Evolutionary conservation across 2,888 invertebrate species (phyloP), one percentile per base, ranked within the genome.

Genomic region (Rhagium mordax): DNA sequence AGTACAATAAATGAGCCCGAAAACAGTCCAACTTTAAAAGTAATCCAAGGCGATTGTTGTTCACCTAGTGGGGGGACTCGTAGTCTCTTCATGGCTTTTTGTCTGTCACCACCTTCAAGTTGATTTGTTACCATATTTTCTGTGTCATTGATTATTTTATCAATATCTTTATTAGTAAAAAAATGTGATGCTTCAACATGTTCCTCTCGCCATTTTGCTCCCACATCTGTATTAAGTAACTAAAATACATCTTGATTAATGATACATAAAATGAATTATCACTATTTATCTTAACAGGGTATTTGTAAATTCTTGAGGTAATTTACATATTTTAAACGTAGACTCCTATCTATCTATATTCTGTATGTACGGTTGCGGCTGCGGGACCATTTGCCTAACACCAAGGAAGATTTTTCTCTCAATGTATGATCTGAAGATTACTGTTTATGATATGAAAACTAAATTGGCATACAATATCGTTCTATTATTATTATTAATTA

Each of bases 51-150:
- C 74, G 93, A 93, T 84, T 94, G 93, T 81, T 94, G 93, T 87
- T 96, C 96, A 13, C 95, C 95, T 24, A 97, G 62, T 2, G 96
- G 96, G 0, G 96, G 96, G 0, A 96, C 96, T 66, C 96, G 87
- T 20, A 97, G 88, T 49, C 95, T 89, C 86, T 96, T 96, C 96
- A 96, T 97, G 2, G 96, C 96, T 81, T 92, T 93, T 83, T 94
- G 94, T 61, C 96, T 89, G 85, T 96, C 94, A 4, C 96, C 96
- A 7, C 91, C 92, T 87, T 96, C 94, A 47, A 94, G 89, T 79
- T 93, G 93, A 77, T 91, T 90, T 0, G 93, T 94, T 49, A 94
- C 92, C 16, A 91, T 88, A 67, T 89, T 90, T 87, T 97, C 96
- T 1, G 95, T 95, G 85, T 95, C 94, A 79, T 91, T 91, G 79